phyloP scores from a whole-genome alignment of 2,888 invertebrate genomes.

The Steinernema carpocapsae region DNA sequence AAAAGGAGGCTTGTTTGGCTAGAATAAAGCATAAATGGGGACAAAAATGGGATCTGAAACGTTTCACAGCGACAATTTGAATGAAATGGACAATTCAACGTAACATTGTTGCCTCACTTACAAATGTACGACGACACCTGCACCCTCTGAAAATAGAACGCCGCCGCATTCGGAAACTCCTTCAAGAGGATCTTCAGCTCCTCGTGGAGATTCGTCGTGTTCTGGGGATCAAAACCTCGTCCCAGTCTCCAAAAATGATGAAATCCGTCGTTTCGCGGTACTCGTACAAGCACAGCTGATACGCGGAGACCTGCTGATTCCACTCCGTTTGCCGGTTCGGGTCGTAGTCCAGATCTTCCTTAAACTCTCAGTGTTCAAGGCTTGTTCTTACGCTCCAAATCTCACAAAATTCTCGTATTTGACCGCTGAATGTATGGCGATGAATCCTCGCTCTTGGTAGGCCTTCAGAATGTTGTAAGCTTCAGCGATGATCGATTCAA shows the following conservation, averaged over 20 bases:
- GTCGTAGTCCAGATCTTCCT: constrained; percentile 10
- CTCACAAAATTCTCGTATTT: background rate
- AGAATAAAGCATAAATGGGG: background rate
- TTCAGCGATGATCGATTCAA: constrained; percentile 34
- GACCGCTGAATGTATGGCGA: constrained; percentile 33
- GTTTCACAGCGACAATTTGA: no score
- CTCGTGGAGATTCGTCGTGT: background rate
- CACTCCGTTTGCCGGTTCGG: constrained; percentile 35
- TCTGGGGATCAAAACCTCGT: constrained; percentile 35
- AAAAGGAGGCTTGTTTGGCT: constrained; percentile 24
- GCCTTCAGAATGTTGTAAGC: constrained; percentile 31
- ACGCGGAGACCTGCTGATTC: constrained; percentile 16
- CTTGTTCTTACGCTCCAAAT: no score
- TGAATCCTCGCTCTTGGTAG: constrained; percentile 34
- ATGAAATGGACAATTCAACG: no score
- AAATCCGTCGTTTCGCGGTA: constrained; percentile 38
- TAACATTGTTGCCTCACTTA: no score
- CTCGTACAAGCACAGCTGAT: constrained; percentile 35
- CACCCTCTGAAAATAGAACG: constrained; percentile 35
- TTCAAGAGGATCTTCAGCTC: background rate
- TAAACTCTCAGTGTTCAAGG: background rate
- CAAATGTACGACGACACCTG: background rate
- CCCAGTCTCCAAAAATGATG: constrained; percentile 38
- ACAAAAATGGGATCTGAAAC: no score
- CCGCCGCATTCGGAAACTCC: constrained; percentile 29